phyloP scores from a whole-genome alignment of 2,113 vertebrate genomes.

The Ramphastos sulfuratus region DNA sequence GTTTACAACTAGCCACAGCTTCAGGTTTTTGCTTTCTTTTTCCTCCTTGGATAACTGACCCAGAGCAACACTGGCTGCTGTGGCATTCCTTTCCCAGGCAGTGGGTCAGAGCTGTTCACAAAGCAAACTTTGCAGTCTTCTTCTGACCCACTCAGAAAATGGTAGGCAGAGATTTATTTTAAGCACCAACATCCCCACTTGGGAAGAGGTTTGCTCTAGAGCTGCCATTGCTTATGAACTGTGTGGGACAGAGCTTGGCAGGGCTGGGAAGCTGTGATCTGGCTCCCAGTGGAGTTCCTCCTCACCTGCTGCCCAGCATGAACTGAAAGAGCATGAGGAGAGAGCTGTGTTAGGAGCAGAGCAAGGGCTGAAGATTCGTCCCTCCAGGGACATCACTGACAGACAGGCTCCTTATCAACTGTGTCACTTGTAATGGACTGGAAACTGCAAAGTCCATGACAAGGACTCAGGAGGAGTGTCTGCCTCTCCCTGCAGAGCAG shows the following conservation, averaged over 20 bases:
- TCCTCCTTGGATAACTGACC: not conserved
- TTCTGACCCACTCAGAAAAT: not conserved
- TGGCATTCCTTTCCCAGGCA: not conserved
- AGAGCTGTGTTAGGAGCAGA: not conserved
- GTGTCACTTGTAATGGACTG: conserved; percentile 85
- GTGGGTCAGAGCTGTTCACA: not conserved
- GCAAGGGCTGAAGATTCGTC: not conserved
- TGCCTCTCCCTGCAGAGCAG: conserved; percentile 27
- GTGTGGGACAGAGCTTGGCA: not conserved
- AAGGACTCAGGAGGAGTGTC: conserved; percentile 62
- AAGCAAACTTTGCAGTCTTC: not conserved
- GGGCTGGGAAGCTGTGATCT: not conserved
- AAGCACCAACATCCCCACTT: not conserved
- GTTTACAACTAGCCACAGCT: not conserved
- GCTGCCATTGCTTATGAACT: not conserved
- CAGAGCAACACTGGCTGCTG: not conserved
- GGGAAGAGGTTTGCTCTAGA: not conserved
- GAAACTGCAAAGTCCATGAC: conserved; percentile 78
- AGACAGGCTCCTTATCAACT: conserved; percentile 72
- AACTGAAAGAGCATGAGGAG: not conserved
- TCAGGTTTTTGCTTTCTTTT: not conserved
- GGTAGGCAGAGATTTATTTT: not conserved
- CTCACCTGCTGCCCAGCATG: not conserved
- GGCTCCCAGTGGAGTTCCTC: not conserved
- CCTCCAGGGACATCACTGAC: conserved; percentile 23